Conservation (phyloP, 1,140 invertebrate genomes). For the Asbolus verrucosus region DNA sequence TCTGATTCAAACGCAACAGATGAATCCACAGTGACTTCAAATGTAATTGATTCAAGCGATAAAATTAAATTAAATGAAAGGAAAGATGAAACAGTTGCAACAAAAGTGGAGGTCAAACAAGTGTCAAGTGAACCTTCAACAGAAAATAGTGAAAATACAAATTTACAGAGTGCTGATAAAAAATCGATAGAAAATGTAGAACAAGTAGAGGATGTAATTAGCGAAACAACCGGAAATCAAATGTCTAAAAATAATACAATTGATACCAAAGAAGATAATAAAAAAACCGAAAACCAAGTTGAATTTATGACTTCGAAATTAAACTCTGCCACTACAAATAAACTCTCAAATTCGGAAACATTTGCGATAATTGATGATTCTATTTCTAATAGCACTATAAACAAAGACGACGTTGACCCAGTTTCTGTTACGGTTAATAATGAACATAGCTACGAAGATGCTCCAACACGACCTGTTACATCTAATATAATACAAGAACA, state of each 20-base stretch:
- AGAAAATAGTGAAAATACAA: no score
- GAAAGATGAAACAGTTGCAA: no score
- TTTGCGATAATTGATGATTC: conserved; percentile 30
- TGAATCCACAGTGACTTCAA: no score
- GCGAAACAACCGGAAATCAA: conserved; percentile 15
- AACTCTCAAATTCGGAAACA: conserved; percentile 19
- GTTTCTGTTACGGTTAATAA: not conserved
- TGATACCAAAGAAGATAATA: conserved; percentile 26
- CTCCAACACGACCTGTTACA: conserved; percentile 45
- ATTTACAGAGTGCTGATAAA: no score
- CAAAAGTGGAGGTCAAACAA: not conserved
- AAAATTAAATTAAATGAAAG: no score
- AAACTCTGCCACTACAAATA: conserved; percentile 33
- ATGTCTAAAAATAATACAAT: conserved; percentile 36
- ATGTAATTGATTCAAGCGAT: no score
- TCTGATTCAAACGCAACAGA: not conserved
- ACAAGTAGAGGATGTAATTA: conserved; percentile 18
- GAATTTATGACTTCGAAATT: conserved; percentile 29
- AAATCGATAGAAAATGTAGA: no score
- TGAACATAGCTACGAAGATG: conserved; percentile 32
- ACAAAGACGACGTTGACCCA: conserved; percentile 36
- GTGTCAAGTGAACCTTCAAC: no score
- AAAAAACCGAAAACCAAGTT: conserved; percentile 27
- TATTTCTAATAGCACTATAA: conserved; percentile 31
- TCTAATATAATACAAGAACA: conserved; percentile 12